phyloP scores from a whole-genome alignment of 1,140 invertebrate species.

The Lordiphosa clarofinis region DNA sequence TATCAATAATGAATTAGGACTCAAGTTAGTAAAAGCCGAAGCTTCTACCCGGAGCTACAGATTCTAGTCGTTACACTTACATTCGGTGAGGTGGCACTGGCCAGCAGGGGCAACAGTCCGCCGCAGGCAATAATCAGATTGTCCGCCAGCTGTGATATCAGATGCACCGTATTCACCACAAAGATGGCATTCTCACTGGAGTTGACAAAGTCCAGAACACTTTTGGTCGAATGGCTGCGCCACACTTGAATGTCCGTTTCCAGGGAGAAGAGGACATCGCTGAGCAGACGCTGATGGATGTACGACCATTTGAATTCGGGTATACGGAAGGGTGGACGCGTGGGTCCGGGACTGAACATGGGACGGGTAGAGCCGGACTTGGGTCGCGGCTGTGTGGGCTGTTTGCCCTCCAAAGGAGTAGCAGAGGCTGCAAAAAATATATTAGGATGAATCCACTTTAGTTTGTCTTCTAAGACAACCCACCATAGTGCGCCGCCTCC shows the following conservation, averaged over 20 bases:
- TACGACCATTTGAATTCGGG: conserved; percentile 99
- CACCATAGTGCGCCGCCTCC: conserved; percentile 87
- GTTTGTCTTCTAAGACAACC: conserved; percentile 30
- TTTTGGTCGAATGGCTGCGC: conserved; percentile 96
- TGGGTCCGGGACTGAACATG: conserved; percentile 97
- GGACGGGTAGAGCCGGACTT: conserved; percentile 85
- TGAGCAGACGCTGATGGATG: conserved; percentile 97
- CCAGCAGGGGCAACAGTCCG: conserved; percentile 96
- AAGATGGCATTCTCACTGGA: conserved; percentile 99
- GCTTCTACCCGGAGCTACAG: too few relatives aligned
- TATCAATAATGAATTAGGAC: too few relatives aligned
- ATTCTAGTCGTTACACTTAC: conserved; percentile 81
- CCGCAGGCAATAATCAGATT: conserved; percentile 99
- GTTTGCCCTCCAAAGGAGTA: conserved; percentile 1
- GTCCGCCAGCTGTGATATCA: conserved; percentile 99
- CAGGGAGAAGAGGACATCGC: conserved; percentile 97
- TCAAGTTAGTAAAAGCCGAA: too few relatives aligned
- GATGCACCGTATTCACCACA: conserved; percentile 99
- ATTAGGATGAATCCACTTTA: too few relatives aligned
- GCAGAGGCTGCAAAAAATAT: too few relatives aligned
- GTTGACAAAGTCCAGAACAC: conserved; percentile 98
- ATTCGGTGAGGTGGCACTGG: conserved; percentile 98
- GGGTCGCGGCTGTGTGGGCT: conserved; percentile 79
- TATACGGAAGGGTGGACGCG: conserved; percentile 97
- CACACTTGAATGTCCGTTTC: conserved; percentile 98